These are phyloP conservation scores for Tympanoctomys barrerae DNA, from an alignment of 2,797 vertebrate species.

Conservation along the genomic window DNA sequence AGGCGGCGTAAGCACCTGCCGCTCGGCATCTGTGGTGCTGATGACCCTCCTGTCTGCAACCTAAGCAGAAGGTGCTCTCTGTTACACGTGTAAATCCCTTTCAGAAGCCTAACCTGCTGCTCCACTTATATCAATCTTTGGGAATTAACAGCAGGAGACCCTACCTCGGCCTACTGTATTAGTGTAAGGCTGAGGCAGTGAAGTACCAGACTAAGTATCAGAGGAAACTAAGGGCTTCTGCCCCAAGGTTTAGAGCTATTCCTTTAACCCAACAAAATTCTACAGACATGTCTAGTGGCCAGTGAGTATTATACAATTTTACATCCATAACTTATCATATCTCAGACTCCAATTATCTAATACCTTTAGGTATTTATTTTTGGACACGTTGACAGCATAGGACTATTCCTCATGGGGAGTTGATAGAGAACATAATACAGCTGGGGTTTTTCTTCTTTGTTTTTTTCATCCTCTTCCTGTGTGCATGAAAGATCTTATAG, in stretches of 20 bases:
- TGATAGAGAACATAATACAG: not conserved
- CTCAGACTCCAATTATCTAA: not conserved
- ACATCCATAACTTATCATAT: not conserved
- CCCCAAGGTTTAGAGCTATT: not conserved
- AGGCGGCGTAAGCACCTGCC: slow-evolving; percentile 89
- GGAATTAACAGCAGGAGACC: not conserved
- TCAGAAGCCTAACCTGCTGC: not conserved
- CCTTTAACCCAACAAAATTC: not conserved
- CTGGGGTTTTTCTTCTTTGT: not conserved
- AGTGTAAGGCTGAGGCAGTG: not conserved
- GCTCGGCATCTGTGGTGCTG: slow-evolving; percentile 94
- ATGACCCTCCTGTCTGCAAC: slow-evolving; percentile 94
- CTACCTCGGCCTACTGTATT: not conserved
- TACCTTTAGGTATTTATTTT: not conserved
- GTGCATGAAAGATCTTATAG: not conserved
- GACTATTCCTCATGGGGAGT: not conserved
- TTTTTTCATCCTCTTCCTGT: not conserved
- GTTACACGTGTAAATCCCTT: not conserved
- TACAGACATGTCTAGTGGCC: not conserved
- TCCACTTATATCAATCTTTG: not conserved
- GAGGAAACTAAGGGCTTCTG: not conserved
- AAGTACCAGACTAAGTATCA: not conserved
- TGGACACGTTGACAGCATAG: not conserved
- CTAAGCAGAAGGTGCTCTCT: slow-evolving; percentile 83
- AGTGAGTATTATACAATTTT: not conserved